phyloP scores from a whole-genome alignment of 2,888 invertebrate species.

The Pocota personata region DNA sequence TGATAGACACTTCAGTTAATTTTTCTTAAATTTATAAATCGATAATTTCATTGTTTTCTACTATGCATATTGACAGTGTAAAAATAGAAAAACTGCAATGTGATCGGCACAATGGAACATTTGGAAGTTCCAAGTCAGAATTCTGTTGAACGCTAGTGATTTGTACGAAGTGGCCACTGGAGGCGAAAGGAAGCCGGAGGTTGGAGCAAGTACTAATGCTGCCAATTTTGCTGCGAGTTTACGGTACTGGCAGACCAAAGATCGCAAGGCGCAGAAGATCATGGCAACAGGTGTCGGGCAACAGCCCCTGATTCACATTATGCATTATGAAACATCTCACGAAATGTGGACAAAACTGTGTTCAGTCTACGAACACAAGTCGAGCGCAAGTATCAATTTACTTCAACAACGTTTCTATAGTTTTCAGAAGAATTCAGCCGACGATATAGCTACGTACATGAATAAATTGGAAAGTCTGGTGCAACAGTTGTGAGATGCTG shows the following conservation, averaged over 20 bases:
- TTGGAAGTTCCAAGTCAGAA: background rate
- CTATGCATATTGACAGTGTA: background rate
- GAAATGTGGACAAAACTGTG: conserved; percentile 36
- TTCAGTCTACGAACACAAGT: conserved; percentile 76
- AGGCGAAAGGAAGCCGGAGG: background rate
- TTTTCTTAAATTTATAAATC: too few species aligned
- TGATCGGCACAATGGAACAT: background rate
- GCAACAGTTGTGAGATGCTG: conserved; percentile 21
- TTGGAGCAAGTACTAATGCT: background rate
- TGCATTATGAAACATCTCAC: background rate
- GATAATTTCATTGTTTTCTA: too few species aligned
- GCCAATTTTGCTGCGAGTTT: background rate
- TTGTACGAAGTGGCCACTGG: background rate
- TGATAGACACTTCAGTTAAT: too few species aligned
- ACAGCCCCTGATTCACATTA: background rate
- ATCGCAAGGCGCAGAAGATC: background rate
- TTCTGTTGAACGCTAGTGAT: background rate
- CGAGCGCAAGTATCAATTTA: conserved; percentile 71
- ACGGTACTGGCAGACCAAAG: background rate
- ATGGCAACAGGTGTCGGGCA: background rate
- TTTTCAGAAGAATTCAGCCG: background rate
- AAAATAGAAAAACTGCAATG: background rate
- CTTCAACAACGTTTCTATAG: conserved; percentile 71
- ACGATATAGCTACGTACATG: conserved; percentile 26
- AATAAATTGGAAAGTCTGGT: conserved; percentile 22